Conservation (phyloP, 2,797 vertebrate genomes). For the Allobates femoralis region DNA sequence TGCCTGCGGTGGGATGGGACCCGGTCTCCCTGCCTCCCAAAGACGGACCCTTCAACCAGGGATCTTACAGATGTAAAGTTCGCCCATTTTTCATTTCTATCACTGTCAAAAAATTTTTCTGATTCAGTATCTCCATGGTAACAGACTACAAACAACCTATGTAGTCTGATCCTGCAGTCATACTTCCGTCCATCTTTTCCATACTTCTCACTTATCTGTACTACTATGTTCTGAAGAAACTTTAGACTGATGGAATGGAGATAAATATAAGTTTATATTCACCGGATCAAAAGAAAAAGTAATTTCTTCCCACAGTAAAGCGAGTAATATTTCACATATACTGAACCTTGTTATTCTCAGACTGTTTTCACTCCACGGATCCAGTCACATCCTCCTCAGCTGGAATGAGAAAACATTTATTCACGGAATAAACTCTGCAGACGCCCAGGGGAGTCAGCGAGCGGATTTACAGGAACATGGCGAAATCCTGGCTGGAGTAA, state of each 20-base stretch:
- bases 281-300: neutral
- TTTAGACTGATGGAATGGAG: neutral
- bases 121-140: neutral
- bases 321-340: neutral
- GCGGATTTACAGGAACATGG: conserved; percentile 30
- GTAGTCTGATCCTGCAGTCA: no score
- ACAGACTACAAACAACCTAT: neutral
- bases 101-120: no score
- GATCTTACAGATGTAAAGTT: no score
- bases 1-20: no score
- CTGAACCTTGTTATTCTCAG: neutral
- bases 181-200: no score
- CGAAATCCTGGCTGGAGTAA: conserved; percentile 12
- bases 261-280: neutral
- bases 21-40: no score
- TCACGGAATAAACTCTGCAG: conserved; percentile 16
- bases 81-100: no score
- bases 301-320: neutral
- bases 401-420: conserved; percentile 18
- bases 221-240: neutral
- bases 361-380: neutral
- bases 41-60: no score
- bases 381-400: conserved; percentile 10
- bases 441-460: conserved; percentile 9
- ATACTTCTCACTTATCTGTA: neutral